Evolutionary conservation across 2,113 vertebrate genomes (phyloP).

Genomic region (Naja naja): DNA sequence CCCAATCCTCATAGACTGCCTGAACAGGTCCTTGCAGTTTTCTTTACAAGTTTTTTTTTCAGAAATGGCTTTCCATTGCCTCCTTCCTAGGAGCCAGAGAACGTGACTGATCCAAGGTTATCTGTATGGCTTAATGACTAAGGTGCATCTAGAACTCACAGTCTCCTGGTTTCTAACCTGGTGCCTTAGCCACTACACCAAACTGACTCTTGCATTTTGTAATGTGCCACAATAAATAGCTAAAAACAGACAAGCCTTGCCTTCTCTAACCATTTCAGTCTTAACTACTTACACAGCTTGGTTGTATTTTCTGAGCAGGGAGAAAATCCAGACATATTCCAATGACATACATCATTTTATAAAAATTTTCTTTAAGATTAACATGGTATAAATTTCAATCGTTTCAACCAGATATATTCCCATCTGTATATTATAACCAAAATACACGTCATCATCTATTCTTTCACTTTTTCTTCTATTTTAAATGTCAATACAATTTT

Average conservation of each 20-base stretch:
- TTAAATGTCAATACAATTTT: background rate
- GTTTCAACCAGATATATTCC: background rate
- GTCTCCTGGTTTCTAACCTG: background rate
- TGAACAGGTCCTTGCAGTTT: background rate
- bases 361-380: background rate
- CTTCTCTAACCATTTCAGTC: constrained; percentile 10
- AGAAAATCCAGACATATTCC: constrained; percentile 1
- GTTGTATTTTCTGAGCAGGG: constrained; percentile 29
- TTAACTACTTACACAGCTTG: background rate
- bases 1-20: background rate
- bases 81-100: background rate
- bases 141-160: background rate
- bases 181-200: background rate
- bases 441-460: background rate
- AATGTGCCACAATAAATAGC: constrained; percentile 45
- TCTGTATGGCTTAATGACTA: background rate
- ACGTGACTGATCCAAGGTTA: background rate
- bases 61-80: background rate
- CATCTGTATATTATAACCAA: background rate
- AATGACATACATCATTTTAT: background rate
- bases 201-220: background rate
- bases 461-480: background rate
- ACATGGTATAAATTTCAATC: background rate
- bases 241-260: constrained; percentile 1
- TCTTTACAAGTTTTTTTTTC: background rate